A percentile compares a stretch with the other conserved stretches of the same genome.
These are phyloP conservation scores for Ammodytes dubius DNA, from an alignment of 2,113 vertebrate species.

Conservation along the genomic window DNA sequence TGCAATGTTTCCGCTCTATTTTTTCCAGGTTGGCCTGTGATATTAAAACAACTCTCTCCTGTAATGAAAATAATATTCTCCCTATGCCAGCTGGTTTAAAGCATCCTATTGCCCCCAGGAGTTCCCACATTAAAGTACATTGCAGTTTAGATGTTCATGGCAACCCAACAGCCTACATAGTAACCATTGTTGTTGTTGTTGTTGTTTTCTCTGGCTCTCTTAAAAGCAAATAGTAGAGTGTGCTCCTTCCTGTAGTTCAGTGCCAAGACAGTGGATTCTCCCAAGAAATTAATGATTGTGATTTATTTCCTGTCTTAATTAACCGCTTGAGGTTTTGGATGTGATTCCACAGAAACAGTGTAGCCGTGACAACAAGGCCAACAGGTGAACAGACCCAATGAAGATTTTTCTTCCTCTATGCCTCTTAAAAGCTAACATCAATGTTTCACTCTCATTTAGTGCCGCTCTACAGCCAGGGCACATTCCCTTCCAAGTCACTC, in stretches of 20 bases:
- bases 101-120: not conserved
- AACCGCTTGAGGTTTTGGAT: slow-evolving; percentile 49
- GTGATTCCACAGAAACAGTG: slow-evolving; percentile 32
- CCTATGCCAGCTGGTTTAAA: not conserved
- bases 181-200: slow-evolving; percentile 37
- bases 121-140: slow-evolving; percentile 7
- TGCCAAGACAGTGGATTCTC: slow-evolving; percentile 6
- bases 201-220: slow-evolving; percentile 5
- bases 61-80: not conserved
- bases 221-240: slow-evolving; percentile 11
- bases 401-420: not conserved
- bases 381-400: not conserved
- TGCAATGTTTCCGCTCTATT: too few species aligned
- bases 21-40: not conserved
- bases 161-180: slow-evolving; percentile 27
- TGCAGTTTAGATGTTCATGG: slow-evolving; percentile 22
- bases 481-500: slow-evolving; percentile 27
- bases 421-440: slow-evolving; percentile 15
- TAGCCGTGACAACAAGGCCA: slow-evolving; percentile 59
- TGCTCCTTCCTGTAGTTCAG: slow-evolving; percentile 6
- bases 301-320: slow-evolving; percentile 39
- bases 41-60: not conserved
- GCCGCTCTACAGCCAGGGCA: not conserved
- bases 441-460: slow-evolving; percentile 33
- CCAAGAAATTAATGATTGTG: not conserved